Base-by-base conservation (phyloP, 35 echinoderm and acorn worm species). In the Patiria miniata region DNA sequence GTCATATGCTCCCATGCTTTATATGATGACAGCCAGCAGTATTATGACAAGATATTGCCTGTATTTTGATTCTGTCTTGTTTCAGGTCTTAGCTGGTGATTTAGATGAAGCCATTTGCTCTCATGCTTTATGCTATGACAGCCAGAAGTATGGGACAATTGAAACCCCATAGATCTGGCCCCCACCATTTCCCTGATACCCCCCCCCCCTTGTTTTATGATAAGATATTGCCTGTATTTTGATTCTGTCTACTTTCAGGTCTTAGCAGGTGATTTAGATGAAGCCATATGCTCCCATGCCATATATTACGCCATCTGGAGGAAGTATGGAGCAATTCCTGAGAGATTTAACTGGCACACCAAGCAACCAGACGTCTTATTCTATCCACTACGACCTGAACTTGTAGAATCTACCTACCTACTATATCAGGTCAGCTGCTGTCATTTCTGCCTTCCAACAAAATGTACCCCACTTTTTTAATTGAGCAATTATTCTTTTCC, bases 241-340 rank as follows among this genome's bases (percentile, higher is more conserved):
- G 29, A 4, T 12, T 47, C 42, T 47, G n/a, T 69, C 61, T 28
- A 28, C n/a, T 69, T 39, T 80, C 16, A 99, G 96, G 96, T 99
- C 22, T 87, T 99, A 16, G 90, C 90, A n/a, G 96, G 96, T 39
- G 96, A 99, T 73, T 82, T 94, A 53, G 96, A 99, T 14, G 96
- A 99, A 52, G 96, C 96, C 52, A 93, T 99, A 30, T 99, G 96
- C 44, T 92, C 77, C 22, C 96, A 99, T 76, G 96, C 96, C 21
- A 83, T 92, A 34, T 99, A 82, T 78, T 99, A 99, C 81, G 96
- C 96, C 78, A 99, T 99, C 21, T 99, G 96, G 96, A 87, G 93
- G 37, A 99, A 99, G 68, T 99, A 92, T 53, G 89, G 79, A n/a
- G 89, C 96, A 29, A 87, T 99, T 7, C 96, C 96, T 26, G 96